Conservation (phyloP, 2,888 invertebrate species). For the Drosophila stalkeri region DNA sequence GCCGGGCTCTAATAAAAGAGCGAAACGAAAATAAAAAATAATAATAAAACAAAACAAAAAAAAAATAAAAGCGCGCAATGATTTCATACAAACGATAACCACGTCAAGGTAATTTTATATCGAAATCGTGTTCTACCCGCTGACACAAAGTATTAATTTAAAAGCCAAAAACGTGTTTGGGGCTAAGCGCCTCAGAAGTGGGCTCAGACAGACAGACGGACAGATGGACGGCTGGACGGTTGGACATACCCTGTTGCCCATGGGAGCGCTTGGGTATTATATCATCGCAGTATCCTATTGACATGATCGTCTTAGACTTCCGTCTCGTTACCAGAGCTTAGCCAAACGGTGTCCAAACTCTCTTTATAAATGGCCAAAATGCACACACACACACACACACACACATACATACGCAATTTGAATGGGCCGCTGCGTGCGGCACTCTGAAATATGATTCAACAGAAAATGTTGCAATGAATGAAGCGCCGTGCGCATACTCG, state of each 20-base stretch:
- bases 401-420: slow-evolving; percentile 31
- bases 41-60: background rate
- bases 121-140: slow-evolving; percentile 74
- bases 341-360: slow-evolving; percentile 31
- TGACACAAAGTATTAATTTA: slow-evolving; percentile 77
- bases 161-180: slow-evolving; percentile 77
- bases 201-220: slow-evolving; percentile 17
- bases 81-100: slow-evolving; percentile 75
- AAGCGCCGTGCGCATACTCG: slow-evolving; percentile 44
- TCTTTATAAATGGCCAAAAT: slow-evolving; percentile 51
- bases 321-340: slow-evolving; percentile 52
- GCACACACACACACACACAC: slow-evolving; percentile 41
- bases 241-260: slow-evolving; percentile 30
- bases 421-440: slow-evolving; percentile 63
- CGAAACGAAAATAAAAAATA: slow-evolving; percentile 13
- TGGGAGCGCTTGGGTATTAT: slow-evolving; percentile 52
- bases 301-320: slow-evolving; percentile 59
- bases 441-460: slow-evolving; percentile 73
- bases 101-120: slow-evolving; percentile 76
- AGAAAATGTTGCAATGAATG: slow-evolving; percentile 57
- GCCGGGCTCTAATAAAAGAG: slow-evolving; percentile 65
- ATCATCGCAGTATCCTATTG: slow-evolving; percentile 57
- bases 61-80: slow-evolving; percentile 55
- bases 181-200: slow-evolving; percentile 68
- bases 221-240: background rate